Evolutionary conservation across 2,113 vertebrate species (phyloP).

Genomic region (Poicephalus meyeri): DNA sequence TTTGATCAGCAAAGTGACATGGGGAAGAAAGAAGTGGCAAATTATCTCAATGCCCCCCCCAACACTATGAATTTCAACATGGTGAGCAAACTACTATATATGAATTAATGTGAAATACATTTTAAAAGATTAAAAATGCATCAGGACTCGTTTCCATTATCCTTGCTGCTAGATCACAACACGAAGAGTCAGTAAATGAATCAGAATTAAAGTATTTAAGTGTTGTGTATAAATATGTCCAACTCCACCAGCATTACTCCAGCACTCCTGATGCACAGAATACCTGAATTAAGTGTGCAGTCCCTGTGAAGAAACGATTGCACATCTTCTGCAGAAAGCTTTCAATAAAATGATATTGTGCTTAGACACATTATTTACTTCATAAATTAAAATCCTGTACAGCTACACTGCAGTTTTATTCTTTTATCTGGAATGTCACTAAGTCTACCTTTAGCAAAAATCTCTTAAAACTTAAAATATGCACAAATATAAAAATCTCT

Average conservation of each 20-base stretch:
- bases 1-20: background rate
- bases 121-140: constrained; percentile 2
- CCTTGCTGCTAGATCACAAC: background rate
- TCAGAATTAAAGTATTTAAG: background rate
- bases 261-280: background rate
- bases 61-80: background rate
- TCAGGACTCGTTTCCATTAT: background rate
- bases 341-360: constrained; percentile 31
- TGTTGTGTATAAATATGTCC: background rate
- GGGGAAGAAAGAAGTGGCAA: background rate
- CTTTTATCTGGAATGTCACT: constrained; percentile 42
- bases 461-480: constrained; percentile 62
- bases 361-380: constrained; percentile 28
- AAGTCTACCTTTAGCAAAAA: constrained; percentile 39
- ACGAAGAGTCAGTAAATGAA: background rate
- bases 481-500: constrained; percentile 61
- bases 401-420: constrained; percentile 23
- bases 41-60: background rate
- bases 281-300: constrained; percentile 30
- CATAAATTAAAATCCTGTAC: constrained; percentile 24
- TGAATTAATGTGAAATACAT: background rate
- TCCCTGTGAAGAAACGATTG: constrained; percentile 1
- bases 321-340: constrained; percentile 27
- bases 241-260: background rate
- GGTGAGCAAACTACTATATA: background rate